These are phyloP conservation scores for Agriopis aurantiaria DNA, from an alignment of 2,888 invertebrate species.

Conservation along the genomic window DNA sequence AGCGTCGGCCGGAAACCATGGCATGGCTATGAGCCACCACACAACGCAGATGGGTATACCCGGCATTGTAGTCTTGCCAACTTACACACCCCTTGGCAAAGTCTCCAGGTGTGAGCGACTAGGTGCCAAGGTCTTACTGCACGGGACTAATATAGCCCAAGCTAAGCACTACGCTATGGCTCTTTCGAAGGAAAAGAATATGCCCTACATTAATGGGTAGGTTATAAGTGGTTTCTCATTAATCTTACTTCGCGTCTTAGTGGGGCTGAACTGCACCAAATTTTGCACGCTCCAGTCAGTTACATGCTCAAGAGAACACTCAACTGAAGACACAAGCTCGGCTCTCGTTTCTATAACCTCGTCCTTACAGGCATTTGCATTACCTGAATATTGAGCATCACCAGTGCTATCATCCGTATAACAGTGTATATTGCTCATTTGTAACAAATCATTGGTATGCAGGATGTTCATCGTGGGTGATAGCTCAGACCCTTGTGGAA, in stretches of 20 bases:
- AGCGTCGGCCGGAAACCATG: slow-evolving; percentile 97
- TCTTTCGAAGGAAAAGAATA: slow-evolving; percentile 89
- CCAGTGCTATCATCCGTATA: no score
- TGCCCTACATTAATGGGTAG: slow-evolving; percentile 95
- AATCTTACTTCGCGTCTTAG: not conserved
- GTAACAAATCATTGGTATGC: no score
- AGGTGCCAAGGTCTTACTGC: slow-evolving; percentile 92
- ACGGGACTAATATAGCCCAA: slow-evolving; percentile 92
- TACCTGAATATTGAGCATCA: no score
- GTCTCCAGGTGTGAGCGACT: slow-evolving; percentile 92
- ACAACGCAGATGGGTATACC: slow-evolving; percentile 88
- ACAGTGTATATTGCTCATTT: no score
- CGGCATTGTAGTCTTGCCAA: slow-evolving; percentile 95
- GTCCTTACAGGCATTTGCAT: no score
- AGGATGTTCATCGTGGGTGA: no score
- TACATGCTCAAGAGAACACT: no score
- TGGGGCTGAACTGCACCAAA: not conserved
- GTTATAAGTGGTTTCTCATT: slow-evolving; percentile 34
- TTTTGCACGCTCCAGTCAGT: no score
- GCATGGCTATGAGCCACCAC: slow-evolving; percentile 91
- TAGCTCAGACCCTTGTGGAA: no score
- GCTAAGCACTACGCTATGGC: slow-evolving; percentile 91
- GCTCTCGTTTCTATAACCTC: no score
- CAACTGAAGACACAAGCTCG: no score
- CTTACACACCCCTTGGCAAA: slow-evolving; percentile 95